Percentiles rank a stretch among this genome's conserved stretches.
phyloP scores from a whole-genome alignment of 2,888 invertebrate species.

The Lathronympha strigana region DNA sequence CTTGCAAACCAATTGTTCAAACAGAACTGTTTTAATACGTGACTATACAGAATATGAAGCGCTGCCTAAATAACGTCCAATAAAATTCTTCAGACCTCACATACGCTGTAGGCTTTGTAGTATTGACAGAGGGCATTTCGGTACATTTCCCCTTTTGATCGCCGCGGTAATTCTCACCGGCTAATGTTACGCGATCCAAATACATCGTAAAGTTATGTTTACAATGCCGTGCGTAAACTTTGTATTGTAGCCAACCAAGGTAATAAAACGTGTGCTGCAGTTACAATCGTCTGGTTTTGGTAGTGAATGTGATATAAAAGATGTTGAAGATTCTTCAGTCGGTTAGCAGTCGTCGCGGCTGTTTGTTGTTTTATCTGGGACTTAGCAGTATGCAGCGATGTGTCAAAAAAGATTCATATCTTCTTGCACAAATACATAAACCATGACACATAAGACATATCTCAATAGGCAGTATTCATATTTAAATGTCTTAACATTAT shows the following conservation, averaged over 20 bases:
- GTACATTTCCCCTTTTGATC: slow-evolving; percentile 33
- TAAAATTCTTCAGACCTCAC: neutral
- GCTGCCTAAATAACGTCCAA: slow-evolving; percentile 17
- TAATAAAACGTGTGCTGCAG: slow-evolving; percentile 12
- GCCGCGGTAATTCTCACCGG: slow-evolving; percentile 33
- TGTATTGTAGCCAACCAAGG: slow-evolving; percentile 3
- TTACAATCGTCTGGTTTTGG: slow-evolving; percentile 1
- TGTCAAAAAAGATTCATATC: slow-evolving; percentile 12
- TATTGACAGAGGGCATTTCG: slow-evolving; percentile 62
- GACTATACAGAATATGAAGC: slow-evolving; percentile 54
- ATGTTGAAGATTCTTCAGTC: slow-evolving; percentile 2
- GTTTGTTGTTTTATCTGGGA: slow-evolving; percentile 11
- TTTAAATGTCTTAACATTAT: no score
- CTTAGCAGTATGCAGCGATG: slow-evolving; percentile 7
- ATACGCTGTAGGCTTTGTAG: slow-evolving; percentile 13
- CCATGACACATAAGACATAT: neutral
- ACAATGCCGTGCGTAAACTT: slow-evolving; percentile 23
- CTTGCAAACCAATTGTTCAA: slow-evolving; percentile 65
- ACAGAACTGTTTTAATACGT: slow-evolving; percentile 63
- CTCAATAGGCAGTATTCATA: no score
- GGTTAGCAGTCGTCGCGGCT: slow-evolving; percentile 15
- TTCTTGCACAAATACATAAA: neutral
- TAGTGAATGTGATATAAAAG: neutral
- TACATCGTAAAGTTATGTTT: slow-evolving; percentile 30
- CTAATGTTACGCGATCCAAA: slow-evolving; percentile 39